Percentiles rank a stretch among this genome's conserved stretches.
phyloP scores from a whole-genome alignment of 2,113 vertebrate species.

The Oncorhynchus masou region DNA sequence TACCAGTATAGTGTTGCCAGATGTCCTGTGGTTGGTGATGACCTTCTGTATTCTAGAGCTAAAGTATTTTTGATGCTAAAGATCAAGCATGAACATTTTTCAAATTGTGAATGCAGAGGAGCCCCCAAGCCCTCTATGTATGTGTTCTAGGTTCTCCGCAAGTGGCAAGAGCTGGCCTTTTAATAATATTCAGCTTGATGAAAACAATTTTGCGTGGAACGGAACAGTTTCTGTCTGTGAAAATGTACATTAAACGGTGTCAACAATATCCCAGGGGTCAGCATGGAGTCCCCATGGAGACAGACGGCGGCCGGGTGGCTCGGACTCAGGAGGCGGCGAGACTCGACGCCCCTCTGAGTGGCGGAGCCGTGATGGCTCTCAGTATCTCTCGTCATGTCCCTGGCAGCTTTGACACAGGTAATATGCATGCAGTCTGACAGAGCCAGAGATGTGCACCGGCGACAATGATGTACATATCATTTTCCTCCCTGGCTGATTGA shows the following conservation, averaged over 20 bases:
- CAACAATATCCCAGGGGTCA: slow-evolving; percentile 67
- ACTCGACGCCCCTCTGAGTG: slow-evolving; percentile 61
- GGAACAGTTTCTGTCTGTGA: slow-evolving; percentile 64
- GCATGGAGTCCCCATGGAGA: slow-evolving; percentile 65
- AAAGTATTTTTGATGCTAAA: slow-evolving; percentile 36
- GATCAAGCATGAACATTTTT: slow-evolving; percentile 52
- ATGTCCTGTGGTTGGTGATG: slow-evolving; percentile 34
- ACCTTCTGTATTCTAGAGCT: slow-evolving; percentile 40
- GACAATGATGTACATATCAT: slow-evolving; percentile 83
- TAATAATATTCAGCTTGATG: slow-evolving; percentile 48
- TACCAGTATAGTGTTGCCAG: slow-evolving; percentile 41
- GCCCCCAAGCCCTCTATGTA: slow-evolving; percentile 14
- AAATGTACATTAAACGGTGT: slow-evolving; percentile 75
- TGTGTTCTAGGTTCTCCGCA: slow-evolving; percentile 32
- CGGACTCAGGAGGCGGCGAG: slow-evolving; percentile 18
- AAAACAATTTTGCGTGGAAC: slow-evolving; percentile 60
- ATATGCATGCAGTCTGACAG: slow-evolving; percentile 73
- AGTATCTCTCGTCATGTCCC: slow-evolving; percentile 69
- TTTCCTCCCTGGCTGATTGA: slow-evolving; percentile 80
- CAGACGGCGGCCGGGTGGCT: slow-evolving; percentile 52
- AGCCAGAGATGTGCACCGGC: slow-evolving; percentile 62
- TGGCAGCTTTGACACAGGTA: slow-evolving; percentile 81
- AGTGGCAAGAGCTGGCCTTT: slow-evolving; percentile 60
- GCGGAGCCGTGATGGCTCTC: slow-evolving; percentile 70
- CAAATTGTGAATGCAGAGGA: slow-evolving; percentile 28